Conservation (phyloP, 2,797 vertebrate species). For the Decapterus maruadsi region DNA sequence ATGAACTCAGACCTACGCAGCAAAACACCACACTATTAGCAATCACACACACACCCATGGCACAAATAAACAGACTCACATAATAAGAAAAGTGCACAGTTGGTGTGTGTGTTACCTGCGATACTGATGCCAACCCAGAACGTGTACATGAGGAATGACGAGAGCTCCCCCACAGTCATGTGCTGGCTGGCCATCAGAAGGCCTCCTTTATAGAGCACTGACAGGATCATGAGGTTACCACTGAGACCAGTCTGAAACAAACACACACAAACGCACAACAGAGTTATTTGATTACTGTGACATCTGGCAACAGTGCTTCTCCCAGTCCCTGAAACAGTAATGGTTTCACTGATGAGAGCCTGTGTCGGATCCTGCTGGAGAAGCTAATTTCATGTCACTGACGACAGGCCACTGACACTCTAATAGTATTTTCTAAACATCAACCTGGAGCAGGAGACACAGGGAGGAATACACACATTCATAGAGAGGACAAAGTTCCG, state of each 20-base stretch:
- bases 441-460: neutral
- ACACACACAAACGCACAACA: constrained; percentile 26
- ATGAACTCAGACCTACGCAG: constrained; percentile 92
- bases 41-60: no score
- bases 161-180: constrained; percentile 97
- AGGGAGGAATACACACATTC: neutral
- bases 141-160: constrained; percentile 97
- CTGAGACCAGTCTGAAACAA: constrained; percentile 91
- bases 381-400: neutral
- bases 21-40: neutral
- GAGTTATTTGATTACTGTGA: constrained; percentile 43
- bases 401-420: neutral
- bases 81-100: neutral
- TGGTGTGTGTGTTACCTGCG: constrained; percentile 86
- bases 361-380: constrained; percentile 2
- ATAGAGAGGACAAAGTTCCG: neutral
- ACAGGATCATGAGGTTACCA: constrained; percentile 95
- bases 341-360: constrained; percentile 21
- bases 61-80: neutral
- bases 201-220: constrained; percentile 97
- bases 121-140: constrained; percentile 99
- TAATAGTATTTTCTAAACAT: neutral
- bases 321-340: neutral
- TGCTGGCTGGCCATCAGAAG: constrained; percentile 92
- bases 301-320: constrained; percentile 32